Evolutionary conservation across 2,113 vertebrate genomes (phyloP).

Genomic region (Brachionichthys hirsutus): DNA sequence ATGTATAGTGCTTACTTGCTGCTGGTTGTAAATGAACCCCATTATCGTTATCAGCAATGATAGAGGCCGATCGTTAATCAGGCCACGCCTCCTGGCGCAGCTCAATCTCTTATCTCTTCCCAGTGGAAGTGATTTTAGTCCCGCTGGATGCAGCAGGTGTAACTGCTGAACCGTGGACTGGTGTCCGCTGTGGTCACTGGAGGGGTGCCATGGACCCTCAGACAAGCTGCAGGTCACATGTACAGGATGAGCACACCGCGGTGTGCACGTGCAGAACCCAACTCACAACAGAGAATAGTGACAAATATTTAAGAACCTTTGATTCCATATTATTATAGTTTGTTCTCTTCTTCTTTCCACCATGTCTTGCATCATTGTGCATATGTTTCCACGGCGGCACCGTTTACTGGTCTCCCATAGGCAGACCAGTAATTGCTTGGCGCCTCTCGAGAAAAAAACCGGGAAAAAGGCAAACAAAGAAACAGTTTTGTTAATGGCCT

Average conservation of each 20-base stretch:
- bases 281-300: background rate
- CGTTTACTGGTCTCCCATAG: slow-evolving; percentile 68
- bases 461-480: slow-evolving; percentile 71
- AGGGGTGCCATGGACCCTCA: slow-evolving; percentile 14
- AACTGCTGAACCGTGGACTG: slow-evolving; percentile 46
- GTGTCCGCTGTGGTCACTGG: slow-evolving; percentile 18
- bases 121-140: slow-evolving; percentile 39
- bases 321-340: background rate
- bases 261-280: background rate
- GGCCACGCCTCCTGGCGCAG: slow-evolving; percentile 25
- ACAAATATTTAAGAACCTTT: too few species aligned
- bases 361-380: slow-evolving; percentile 44
- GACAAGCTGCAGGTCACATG: background rate
- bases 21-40: slow-evolving; percentile 47
- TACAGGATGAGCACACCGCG: background rate
- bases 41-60: too few species aligned
- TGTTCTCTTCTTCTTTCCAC: slow-evolving; percentile 32
- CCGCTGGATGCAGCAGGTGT: slow-evolving; percentile 19
- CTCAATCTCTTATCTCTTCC: slow-evolving; percentile 8
- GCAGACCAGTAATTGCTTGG: slow-evolving; percentile 76
- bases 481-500: slow-evolving; percentile 74
- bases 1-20: too few species aligned
- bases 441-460: slow-evolving; percentile 63
- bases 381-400: slow-evolving; percentile 52
- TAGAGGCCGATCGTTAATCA: slow-evolving; percentile 53